Evolutionary conservation across 1,140 invertebrate species (phyloP).

Genomic region (Cyclina sinensis): DNA sequence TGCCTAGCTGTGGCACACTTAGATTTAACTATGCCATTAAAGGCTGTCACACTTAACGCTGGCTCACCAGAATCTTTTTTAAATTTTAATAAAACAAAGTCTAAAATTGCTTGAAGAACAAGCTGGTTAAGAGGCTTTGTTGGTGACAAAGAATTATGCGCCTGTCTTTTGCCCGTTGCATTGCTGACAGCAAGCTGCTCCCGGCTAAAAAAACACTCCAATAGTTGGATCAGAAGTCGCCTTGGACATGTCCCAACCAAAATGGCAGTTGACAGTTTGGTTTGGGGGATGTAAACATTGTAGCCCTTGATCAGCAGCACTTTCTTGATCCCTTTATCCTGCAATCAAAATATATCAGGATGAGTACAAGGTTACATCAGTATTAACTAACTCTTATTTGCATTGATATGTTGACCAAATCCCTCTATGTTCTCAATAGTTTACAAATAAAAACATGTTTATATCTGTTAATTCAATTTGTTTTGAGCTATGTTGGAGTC

Average conservation of each 20-base stretch:
- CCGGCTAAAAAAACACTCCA: constrained; percentile 21
- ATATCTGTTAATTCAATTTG: too few relatives aligned
- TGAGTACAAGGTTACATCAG: constrained; percentile 37
- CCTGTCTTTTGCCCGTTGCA: constrained; percentile 42
- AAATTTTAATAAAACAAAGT: constrained; percentile 38
- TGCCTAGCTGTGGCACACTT: constrained; percentile 46
- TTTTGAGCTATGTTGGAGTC: too few relatives aligned
- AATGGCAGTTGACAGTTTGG: constrained; percentile 27
- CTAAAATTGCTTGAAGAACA: constrained; percentile 45
- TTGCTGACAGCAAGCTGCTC: constrained; percentile 31
- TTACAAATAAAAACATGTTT: not conserved
- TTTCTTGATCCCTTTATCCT: constrained; percentile 21
- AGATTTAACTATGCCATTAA: constrained; percentile 45
- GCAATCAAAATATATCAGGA: constrained; percentile 39
- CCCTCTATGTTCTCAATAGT: not conserved
- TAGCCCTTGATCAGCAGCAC: constrained; percentile 31
- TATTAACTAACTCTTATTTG: constrained; percentile 9
- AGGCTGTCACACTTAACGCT: constrained; percentile 31
- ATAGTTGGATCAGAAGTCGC: constrained; percentile 12
- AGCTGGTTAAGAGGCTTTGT: constrained; percentile 41
- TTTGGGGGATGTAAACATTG: constrained; percentile 30
- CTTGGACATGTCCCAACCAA: constrained; percentile 34
- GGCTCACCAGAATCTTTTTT: constrained; percentile 35
- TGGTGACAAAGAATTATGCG: constrained; percentile 14
- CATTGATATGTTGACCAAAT: constrained; percentile 26